Percentiles rank a stretch among this genome's conserved stretches.
Conservation (phyloP, 2,113 vertebrate genomes). For the Bombycilla garrulus region DNA sequence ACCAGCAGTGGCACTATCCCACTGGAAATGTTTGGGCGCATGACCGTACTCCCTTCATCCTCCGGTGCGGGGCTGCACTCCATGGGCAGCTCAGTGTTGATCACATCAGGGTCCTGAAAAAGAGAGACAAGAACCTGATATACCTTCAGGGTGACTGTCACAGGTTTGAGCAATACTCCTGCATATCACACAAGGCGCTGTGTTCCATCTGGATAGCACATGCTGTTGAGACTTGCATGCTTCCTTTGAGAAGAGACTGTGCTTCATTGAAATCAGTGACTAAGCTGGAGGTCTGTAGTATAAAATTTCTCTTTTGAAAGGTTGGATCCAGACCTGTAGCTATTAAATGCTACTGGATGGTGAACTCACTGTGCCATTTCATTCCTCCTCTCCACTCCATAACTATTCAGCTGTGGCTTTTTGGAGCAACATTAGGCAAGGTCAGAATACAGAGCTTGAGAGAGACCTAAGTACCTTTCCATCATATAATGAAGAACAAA, state of each 20-base stretch:
- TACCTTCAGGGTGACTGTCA: background rate
- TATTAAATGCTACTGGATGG: background rate
- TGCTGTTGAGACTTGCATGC: background rate
- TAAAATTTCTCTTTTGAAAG: background rate
- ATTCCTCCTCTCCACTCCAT: background rate
- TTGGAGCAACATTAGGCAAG: background rate
- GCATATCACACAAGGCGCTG: rapidly evolving
- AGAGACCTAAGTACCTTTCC: background rate
- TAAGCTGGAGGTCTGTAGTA: background rate
- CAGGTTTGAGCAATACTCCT: background rate
- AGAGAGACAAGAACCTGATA: background rate
- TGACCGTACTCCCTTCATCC: constrained; percentile 75
- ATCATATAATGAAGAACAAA: background rate
- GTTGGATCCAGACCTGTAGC: background rate
- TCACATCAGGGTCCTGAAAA: constrained; percentile 88
- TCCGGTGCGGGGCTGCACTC: constrained; percentile 79
- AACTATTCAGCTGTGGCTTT: background rate
- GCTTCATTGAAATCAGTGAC: background rate
- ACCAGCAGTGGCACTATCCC: constrained; percentile 77
- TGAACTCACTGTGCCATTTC: background rate
- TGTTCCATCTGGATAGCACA: background rate
- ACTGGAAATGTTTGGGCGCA: constrained; percentile 75
- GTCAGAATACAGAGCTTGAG: background rate
- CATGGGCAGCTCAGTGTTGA: constrained; percentile 85
- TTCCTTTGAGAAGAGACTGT: background rate